Conservation (phyloP, 2,888 invertebrate genomes). For the Andrena fulva region DNA sequence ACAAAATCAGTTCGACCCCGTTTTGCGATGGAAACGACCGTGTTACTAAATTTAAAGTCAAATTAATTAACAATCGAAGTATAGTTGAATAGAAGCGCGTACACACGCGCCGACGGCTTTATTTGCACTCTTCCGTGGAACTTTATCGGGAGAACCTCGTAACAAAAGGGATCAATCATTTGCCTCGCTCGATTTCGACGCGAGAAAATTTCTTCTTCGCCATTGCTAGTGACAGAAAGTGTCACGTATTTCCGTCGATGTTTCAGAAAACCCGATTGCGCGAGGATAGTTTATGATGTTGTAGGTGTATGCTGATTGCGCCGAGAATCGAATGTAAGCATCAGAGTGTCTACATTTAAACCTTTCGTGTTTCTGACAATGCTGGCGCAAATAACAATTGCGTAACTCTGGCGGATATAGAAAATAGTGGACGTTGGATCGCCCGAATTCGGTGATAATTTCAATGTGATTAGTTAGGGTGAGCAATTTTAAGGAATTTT, state of each 20-base stretch:
- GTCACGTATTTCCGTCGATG: constrained; percentile 20
- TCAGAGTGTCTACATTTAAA: no score
- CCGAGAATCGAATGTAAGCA: no score
- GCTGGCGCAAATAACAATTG: neutral
- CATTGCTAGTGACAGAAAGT: constrained; percentile 31
- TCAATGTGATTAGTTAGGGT: neutral
- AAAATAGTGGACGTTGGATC: neutral
- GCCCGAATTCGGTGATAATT: neutral
- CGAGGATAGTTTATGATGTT: neutral
- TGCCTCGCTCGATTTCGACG: constrained; percentile 49
- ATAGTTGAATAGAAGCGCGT: neutral
- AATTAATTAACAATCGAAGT: constrained; percentile 52
- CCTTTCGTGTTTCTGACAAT: neutral
- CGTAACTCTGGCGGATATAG: neutral
- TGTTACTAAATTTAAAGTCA: constrained; percentile 34
- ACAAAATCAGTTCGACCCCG: neutral
- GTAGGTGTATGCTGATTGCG: no score
- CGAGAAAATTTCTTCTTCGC: constrained; percentile 50
- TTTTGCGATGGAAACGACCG: neutral
- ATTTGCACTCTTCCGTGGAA: constrained; percentile 40
- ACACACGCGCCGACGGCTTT: constrained; percentile 2
- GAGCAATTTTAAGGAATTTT: neutral
- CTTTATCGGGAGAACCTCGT: constrained; percentile 33
- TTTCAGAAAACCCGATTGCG: constrained; percentile 16
- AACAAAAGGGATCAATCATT: constrained; percentile 67